Percentiles rank a stretch among this genome's conserved stretches.
These are phyloP conservation scores for Epinephelus cyanopodus DNA, from an alignment of 2,113 vertebrate species.

Conservation along the genomic window DNA sequence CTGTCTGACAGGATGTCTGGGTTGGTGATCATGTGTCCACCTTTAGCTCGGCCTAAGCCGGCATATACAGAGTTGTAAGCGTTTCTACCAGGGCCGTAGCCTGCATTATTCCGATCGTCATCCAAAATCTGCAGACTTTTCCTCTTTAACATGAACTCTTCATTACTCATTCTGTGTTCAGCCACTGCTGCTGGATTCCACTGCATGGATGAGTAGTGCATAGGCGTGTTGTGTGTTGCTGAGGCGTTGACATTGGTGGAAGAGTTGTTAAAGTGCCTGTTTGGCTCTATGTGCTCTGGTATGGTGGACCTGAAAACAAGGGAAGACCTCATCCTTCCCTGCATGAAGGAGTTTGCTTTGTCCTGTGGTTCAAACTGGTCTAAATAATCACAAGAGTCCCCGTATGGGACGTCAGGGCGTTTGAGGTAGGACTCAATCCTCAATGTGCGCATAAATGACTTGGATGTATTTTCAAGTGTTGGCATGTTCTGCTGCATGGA, in stretches of 20 bases:
- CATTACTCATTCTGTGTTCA: constrained; percentile 62
- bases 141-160: constrained; percentile 73
- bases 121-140: constrained; percentile 82
- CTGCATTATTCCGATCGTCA: constrained; percentile 56
- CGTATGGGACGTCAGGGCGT: constrained; percentile 82
- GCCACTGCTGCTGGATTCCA: constrained; percentile 61
- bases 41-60: constrained; percentile 78
- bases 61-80: constrained; percentile 81
- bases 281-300: constrained; percentile 90
- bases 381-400: constrained; percentile 83
- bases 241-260: constrained; percentile 82
- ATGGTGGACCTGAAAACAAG: constrained; percentile 89
- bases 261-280: constrained; percentile 85
- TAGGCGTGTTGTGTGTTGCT: constrained; percentile 37
- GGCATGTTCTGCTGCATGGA: constrained; percentile 91
- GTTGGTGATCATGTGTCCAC: constrained; percentile 53
- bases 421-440: constrained; percentile 95
- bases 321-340: constrained; percentile 90
- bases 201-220: constrained; percentile 76
- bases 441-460: constrained; percentile 91
- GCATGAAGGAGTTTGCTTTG: constrained; percentile 83
- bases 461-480: constrained; percentile 90
- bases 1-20: constrained; percentile 76
- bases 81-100: constrained; percentile 70
- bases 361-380: constrained; percentile 86